Percentiles rank a stretch among this genome's conserved stretches.
Conservation (phyloP, 2,113 vertebrate species). For the Indicator indicator region DNA sequence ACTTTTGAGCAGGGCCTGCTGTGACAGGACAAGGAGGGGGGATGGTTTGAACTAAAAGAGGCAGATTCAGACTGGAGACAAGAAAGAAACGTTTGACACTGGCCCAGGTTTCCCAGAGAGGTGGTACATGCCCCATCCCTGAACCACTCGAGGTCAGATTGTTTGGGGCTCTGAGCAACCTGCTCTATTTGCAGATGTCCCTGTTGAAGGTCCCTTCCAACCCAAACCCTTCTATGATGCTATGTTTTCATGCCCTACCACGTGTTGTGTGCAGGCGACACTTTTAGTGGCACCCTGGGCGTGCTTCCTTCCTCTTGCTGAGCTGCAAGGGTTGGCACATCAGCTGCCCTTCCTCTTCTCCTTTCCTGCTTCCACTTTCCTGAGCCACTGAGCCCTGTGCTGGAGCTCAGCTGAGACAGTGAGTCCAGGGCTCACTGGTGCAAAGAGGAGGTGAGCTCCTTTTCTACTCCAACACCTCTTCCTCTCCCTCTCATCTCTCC, state of each 20-base stretch:
- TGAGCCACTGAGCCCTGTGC: fast-evolving
- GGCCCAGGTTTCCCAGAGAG: neutral
- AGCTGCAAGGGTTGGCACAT: fast-evolving
- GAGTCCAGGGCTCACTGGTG: fast-evolving
- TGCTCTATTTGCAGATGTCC: neutral
- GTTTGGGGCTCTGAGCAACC: neutral
- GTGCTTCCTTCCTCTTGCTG: neutral
- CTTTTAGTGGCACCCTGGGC: neutral
- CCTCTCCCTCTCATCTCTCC: neutral
- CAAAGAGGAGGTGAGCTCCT: neutral
- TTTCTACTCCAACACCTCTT: neutral
- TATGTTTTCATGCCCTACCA: neutral
- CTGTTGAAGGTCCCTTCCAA: neutral
- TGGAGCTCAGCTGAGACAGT: fast-evolving
- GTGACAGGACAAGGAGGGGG: neutral
- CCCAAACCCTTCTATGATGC: neutral
- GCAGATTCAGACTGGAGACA: too few species aligned
- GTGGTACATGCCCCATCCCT: neutral
- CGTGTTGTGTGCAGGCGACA: fast-evolving
- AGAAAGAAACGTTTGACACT: neutral
- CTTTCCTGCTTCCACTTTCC: neutral
- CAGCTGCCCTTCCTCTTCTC: neutral
- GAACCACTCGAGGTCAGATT: neutral
- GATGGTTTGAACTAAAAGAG: neutral
- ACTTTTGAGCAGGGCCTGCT: neutral